Percentiles rank a stretch among this genome's conserved stretches.
These are phyloP conservation scores for Aleiodes testaceus DNA, from an alignment of 2,888 invertebrate genomes.

Conservation along the genomic window DNA sequence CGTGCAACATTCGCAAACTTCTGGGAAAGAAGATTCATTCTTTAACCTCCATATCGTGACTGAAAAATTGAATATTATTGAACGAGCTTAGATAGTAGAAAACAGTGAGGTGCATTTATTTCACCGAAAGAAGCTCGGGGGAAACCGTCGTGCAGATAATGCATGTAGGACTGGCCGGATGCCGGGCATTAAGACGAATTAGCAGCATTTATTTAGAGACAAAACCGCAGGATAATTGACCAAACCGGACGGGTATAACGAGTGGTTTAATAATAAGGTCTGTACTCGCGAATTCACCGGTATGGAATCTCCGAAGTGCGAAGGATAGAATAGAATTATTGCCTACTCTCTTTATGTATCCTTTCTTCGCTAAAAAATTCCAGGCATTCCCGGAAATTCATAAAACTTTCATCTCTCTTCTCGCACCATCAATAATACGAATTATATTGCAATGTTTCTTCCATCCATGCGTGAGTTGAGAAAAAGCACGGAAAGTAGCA, in stretches of 20 bases:
- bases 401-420: no score
- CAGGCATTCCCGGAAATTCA: no score
- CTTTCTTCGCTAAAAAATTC: constrained; percentile 27
- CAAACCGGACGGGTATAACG: constrained; percentile 51
- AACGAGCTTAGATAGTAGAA: constrained; percentile 7
- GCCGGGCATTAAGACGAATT: constrained; percentile 65
- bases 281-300: constrained; percentile 7
- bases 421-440: no score
- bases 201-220: constrained; percentile 65
- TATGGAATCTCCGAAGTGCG: not conserved
- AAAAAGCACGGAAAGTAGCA: no score
- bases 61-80: constrained; percentile 10
- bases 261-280: constrained; percentile 56
- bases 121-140: constrained; percentile 42
- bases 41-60: constrained; percentile 1
- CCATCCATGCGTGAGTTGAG: no score
- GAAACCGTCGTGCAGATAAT: constrained; percentile 49
- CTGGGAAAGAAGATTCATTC: constrained; percentile 12
- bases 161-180: constrained; percentile 56
- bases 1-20: constrained; percentile 2
- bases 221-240: constrained; percentile 62
- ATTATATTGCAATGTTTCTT: no score
- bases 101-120: constrained; percentile 25
- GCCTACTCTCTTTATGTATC: not conserved
- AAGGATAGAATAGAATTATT: constrained; percentile 17